phyloP scores from a whole-genome alignment of 1,140 invertebrate genomes.

The Hycleus cichorii region DNA sequence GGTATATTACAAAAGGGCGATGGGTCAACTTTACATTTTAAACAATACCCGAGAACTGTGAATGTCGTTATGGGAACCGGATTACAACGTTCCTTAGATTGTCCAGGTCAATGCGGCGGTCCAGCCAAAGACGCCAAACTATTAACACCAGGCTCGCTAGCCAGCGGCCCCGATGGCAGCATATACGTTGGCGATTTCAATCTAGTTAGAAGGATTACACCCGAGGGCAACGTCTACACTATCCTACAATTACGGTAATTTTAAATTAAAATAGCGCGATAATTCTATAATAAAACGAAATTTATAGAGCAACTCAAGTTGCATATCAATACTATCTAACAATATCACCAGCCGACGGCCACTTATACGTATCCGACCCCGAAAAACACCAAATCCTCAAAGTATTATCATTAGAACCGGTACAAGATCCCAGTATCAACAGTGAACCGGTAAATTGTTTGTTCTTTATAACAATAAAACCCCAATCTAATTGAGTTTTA shows the following conservation, averaged over 20 bases:
- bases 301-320: constrained; percentile 76
- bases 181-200: constrained; percentile 97
- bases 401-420: constrained; percentile 65
- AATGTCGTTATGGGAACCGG: constrained; percentile 92
- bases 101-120: constrained; percentile 76
- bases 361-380: constrained; percentile 93
- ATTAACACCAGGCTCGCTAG: constrained; percentile 84
- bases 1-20: constrained; percentile 95
- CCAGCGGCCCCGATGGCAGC: constrained; percentile 90
- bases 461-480: not conserved
- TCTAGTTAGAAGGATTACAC: constrained; percentile 84
- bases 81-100: constrained; percentile 67
- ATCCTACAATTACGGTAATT: constrained; percentile 83
- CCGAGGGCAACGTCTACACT: constrained; percentile 85
- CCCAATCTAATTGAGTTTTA: not conserved
- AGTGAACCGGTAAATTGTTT: constrained; percentile 56
- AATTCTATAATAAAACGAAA: not conserved
- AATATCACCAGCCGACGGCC: constrained; percentile 89
- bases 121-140: constrained; percentile 78
- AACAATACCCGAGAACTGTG: constrained; percentile 83
- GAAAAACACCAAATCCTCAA: constrained; percentile 82
- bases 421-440: constrained; percentile 75
- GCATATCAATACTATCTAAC: constrained; percentile 93
- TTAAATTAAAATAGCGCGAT: not conserved
- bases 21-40: constrained; percentile 86